Evolutionary conservation across 2,113 vertebrate species (phyloP), one percentile per base, ranked within the genome.

Genomic region (Eulacestoma nigropectus): DNA sequence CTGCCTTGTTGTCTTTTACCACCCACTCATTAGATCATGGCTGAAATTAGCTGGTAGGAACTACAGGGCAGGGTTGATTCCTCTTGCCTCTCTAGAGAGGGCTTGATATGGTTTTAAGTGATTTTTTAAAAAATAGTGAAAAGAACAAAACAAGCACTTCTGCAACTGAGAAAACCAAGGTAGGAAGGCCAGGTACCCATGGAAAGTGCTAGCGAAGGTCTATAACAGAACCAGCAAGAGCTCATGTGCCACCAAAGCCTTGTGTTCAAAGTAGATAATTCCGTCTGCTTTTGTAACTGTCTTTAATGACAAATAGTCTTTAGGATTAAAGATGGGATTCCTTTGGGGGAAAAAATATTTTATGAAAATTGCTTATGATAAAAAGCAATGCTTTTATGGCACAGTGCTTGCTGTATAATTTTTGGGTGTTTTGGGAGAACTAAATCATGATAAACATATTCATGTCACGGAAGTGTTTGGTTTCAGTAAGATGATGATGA

Each of bases 11-110:
- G 63, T 47, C 50, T 50, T 90, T 95, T 91, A 77, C 89, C 89
- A 96, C 82, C 78, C 87, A 88, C 84, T 83, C 59, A 77, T 94
- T 91, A 91, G 87, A 69, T 86, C 93, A 93, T 74, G 75, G 81
- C 82, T 95, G 87, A 95, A 97, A 97, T 97, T 95, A 94, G 82
- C 64, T 70, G 46, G 52, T 3, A 11, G 90, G 85, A 85, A 21
- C 47, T 56, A 42, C 63, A 75, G 59, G 79, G 76, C 72, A 90
- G 90, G 63, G 32, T 46, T 90, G 87, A 73, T 72, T 90, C 89
- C 41, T 92, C 52, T 86, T 0, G 1, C 37, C 35, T 89, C 50
- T 30, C 57, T n/a, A 68, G 46, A 1, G 2, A 82, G 18, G 23
- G 37, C 41, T 87, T 74, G n/a, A 82, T 27, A 30, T 0, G 8